Conservation (phyloP, 2,113 vertebrate species). For the Erinaceus europaeus region DNA sequence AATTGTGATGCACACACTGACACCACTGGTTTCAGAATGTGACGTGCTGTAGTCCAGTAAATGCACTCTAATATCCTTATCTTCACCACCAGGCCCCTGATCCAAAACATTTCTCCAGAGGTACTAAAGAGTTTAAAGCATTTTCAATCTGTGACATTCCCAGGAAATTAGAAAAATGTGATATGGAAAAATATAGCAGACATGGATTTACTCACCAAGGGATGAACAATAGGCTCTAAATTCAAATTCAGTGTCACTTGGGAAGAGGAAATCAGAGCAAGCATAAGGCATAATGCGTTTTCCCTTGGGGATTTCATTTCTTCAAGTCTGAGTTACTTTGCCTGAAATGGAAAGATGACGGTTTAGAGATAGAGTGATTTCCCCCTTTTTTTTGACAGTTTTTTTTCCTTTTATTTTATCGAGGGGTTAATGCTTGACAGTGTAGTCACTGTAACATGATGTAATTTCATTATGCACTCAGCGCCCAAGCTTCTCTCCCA, state of each 20-base stretch:
- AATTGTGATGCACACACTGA: background rate
- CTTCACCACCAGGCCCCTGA: background rate
- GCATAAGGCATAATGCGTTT: slow-evolving; percentile 50
- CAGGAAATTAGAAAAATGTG: slow-evolving; percentile 3
- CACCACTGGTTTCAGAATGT: background rate
- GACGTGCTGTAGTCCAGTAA: background rate
- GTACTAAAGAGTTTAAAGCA: background rate
- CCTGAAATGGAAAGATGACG: slow-evolving; percentile 68
- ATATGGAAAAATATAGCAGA: background rate
- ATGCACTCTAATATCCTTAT: background rate
- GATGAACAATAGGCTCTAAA: background rate
- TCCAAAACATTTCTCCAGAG: background rate
- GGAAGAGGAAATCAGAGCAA: slow-evolving; percentile 64
- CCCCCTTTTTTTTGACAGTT: no score
- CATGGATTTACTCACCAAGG: slow-evolving; percentile 76
- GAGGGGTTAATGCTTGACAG: no score
- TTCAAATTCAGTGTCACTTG: slow-evolving; percentile 38
- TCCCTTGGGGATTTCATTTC: slow-evolving; percentile 64
- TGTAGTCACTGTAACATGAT: no score
- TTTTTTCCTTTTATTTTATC: no score
- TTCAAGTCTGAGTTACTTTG: slow-evolving; percentile 22
- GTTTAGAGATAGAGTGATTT: background rate
- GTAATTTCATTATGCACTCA: no score
- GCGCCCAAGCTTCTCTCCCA: no score
- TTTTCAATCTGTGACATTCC: background rate